These are phyloP conservation scores for Alcedo quadribrachys DNA, from an alignment of 2,797 vertebrate species.

Conservation along the genomic window DNA sequence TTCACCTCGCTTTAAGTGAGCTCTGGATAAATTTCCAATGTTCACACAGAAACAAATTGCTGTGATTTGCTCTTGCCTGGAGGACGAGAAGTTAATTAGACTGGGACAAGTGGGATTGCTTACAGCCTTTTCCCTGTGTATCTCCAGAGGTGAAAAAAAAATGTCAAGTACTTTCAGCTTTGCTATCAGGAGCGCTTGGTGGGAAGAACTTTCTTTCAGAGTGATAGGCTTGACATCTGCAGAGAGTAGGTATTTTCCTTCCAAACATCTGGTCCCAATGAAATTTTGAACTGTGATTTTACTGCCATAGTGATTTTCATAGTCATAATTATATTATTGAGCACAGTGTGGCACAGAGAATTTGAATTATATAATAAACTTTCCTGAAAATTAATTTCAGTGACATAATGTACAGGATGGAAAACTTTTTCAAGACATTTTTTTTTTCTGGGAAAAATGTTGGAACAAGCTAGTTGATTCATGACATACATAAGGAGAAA, in stretches of 20 bases:
- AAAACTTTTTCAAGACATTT: not conserved
- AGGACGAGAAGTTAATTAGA: not conserved
- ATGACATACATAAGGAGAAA: not conserved
- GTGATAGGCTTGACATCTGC: not conserved
- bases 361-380: not conserved
- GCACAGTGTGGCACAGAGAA: not conserved
- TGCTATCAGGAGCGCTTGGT: not conserved
- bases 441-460: not conserved
- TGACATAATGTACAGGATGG: not conserved
- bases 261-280: not conserved
- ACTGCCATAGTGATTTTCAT: not conserved
- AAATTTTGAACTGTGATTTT: not conserved
- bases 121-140: not conserved
- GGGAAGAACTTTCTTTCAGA: not conserved
- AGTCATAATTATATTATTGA: not conserved
- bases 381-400: not conserved
- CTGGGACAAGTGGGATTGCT: not conserved
- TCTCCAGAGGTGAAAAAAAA: not conserved
- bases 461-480: not conserved
- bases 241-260: not conserved
- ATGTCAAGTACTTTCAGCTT: not conserved
- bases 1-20: not conserved
- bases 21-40: not conserved
- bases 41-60: not conserved
- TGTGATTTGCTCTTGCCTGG: not conserved